phyloP scores from a whole-genome alignment of 2,113 vertebrate genomes.

The Phycodurus eques region DNA sequence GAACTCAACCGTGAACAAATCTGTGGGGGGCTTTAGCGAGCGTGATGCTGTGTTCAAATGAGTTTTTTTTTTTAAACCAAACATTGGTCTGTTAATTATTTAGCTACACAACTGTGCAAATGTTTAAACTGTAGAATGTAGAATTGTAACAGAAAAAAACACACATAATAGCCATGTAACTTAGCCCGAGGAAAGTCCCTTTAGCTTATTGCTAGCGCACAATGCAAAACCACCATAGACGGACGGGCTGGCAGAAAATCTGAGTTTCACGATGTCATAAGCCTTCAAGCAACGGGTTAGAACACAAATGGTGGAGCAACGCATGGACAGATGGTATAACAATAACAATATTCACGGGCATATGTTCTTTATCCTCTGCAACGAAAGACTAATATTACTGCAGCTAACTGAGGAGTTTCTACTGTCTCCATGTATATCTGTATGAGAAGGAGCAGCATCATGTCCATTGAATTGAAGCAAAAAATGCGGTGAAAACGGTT shows the following conservation, averaged over 20 bases:
- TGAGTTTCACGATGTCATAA: background rate
- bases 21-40: constrained; percentile 22
- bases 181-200: background rate
- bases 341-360: background rate
- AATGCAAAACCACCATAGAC: background rate
- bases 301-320: background rate
- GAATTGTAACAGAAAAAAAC: background rate
- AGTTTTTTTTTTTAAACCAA: background rate
- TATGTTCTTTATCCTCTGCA: background rate
- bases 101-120: constrained; percentile 3
- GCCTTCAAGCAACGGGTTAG: background rate
- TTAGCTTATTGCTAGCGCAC: background rate
- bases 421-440: background rate
- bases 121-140: background rate
- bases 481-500: no score
- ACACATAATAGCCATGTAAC: background rate
- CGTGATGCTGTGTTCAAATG: constrained; percentile 9
- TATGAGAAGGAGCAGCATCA: background rate
- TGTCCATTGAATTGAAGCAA: no score
- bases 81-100: constrained; percentile 2
- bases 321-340: background rate
- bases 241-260: background rate
- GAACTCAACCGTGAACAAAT: constrained; percentile 37
- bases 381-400: background rate
- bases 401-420: background rate